Conservation (phyloP, 2,888 invertebrate species). For the Andrena hattorfiana region DNA sequence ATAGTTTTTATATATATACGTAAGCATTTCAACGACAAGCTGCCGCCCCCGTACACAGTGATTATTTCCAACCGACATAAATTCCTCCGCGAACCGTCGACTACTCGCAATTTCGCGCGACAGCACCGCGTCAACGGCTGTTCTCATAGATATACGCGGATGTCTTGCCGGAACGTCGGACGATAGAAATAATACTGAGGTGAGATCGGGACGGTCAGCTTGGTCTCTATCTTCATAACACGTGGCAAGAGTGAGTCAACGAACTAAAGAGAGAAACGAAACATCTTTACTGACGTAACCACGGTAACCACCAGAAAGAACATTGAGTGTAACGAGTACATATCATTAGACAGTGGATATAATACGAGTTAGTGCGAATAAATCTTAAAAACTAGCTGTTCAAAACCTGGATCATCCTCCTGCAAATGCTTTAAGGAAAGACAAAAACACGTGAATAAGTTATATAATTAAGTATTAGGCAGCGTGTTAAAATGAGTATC, state of each 20-base stretch:
- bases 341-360: constrained; percentile 77
- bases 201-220: constrained; percentile 58
- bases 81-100: neutral
- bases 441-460: constrained; percentile 83
- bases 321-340: constrained; percentile 81
- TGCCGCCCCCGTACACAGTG: constrained; percentile 56
- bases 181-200: constrained; percentile 56
- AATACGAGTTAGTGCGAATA: constrained; percentile 76
- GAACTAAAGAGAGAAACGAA: constrained; percentile 78
- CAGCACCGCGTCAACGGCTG: neutral
- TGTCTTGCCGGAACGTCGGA: constrained; percentile 16
- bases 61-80: constrained; percentile 57
- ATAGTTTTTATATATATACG: constrained; percentile 76
- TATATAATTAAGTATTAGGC: constrained; percentile 79
- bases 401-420: constrained; percentile 85
- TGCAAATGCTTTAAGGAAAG: constrained; percentile 85
- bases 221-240: constrained; percentile 76
- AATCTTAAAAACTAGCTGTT: constrained; percentile 84
- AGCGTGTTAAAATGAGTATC: constrained; percentile 76
- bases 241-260: constrained; percentile 81
- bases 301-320: constrained; percentile 82
- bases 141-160: neutral
- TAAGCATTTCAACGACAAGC: constrained; percentile 74
- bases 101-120: neutral
- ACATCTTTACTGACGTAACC: constrained; percentile 79